These are phyloP conservation scores for Tinamus guttatus DNA, from an alignment of 2,113 vertebrate species.

Conservation along the genomic window DNA sequence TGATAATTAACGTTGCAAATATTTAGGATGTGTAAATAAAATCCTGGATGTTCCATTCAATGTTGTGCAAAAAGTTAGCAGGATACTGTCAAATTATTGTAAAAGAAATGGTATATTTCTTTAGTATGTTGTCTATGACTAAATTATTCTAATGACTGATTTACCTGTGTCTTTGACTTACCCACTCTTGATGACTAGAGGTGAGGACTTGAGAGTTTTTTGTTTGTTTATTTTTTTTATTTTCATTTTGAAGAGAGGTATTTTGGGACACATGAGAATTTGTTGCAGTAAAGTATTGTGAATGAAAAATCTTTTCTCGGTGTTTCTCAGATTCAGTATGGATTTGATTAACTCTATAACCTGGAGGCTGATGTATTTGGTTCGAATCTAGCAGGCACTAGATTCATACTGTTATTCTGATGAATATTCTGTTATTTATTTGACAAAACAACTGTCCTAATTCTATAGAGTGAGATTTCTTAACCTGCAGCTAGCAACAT, in stretches of 20 bases:
- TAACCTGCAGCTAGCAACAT: neutral
- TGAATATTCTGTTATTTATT: neutral
- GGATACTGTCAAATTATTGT: neutral
- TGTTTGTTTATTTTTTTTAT: too few relatives aligned
- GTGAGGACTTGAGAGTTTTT: neutral
- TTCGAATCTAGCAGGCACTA: neutral
- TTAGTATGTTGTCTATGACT: neutral
- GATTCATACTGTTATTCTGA: neutral
- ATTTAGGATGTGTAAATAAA: neutral
- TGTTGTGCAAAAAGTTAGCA: neutral
- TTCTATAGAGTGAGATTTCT: neutral
- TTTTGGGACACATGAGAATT: neutral
- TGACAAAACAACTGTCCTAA: accelerated
- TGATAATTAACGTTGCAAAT: neutral
- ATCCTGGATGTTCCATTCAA: neutral
- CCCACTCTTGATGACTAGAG: neutral
- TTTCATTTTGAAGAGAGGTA: neutral
- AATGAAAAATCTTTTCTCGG: neutral
- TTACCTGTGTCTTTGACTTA: neutral
- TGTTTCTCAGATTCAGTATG: accelerated
- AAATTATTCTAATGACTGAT: neutral
- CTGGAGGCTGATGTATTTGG: neutral
- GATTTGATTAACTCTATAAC: neutral
- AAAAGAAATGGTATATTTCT: neutral
- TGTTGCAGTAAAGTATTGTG: neutral